Conservation (phyloP, 1,140 invertebrate species). For the Sycobia sp. region DNA sequence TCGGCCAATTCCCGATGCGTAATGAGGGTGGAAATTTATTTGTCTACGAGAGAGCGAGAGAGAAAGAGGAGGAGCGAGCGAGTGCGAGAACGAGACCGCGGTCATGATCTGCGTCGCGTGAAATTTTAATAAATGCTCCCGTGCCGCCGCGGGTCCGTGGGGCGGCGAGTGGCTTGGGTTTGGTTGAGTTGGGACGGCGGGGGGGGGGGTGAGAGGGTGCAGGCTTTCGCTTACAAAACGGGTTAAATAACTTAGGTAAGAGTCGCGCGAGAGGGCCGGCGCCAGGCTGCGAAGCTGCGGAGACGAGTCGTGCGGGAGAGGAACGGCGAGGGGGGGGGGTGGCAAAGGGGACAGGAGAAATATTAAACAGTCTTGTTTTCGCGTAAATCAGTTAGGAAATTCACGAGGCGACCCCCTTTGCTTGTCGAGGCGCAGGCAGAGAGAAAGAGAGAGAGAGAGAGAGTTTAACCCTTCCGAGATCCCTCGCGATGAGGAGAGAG, state of each 20-base stretch:
- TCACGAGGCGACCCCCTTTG: conserved; percentile 36
- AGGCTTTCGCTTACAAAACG: conserved; percentile 26
- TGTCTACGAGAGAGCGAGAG: too few relatives aligned
- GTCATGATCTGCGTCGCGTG: conserved; percentile 38
- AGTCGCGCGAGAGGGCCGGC: conserved; percentile 50
- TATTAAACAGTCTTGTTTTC: conserved; percentile 63
- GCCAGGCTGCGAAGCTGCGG: too few relatives aligned
- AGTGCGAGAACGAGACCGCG: conserved; percentile 14
- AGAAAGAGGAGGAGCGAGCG: too few relatives aligned
- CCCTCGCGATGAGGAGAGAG: conserved; percentile 43
- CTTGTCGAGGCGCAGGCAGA: too few relatives aligned
- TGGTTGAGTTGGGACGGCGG: too few relatives aligned
- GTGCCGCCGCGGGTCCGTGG: too few relatives aligned
- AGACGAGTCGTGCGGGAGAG: too few relatives aligned
- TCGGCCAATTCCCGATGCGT: conserved; percentile 4
- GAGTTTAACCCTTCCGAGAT: conserved; percentile 42
- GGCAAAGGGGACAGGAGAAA: conserved; percentile 54
- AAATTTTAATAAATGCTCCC: conserved; percentile 50
- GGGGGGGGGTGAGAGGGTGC: too few relatives aligned
- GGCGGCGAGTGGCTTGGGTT: too few relatives aligned
- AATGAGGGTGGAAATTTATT: conserved; percentile 26
- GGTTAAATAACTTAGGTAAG: conserved; percentile 53
- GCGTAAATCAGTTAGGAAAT: conserved; percentile 62
- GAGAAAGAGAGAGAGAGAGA: too few relatives aligned
- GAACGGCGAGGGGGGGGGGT: conserved; percentile 31